Evolutionary conservation across 2,888 invertebrate genomes (phyloP), one percentile per base, ranked within the genome.

Genomic region (Phengaris arion): DNA sequence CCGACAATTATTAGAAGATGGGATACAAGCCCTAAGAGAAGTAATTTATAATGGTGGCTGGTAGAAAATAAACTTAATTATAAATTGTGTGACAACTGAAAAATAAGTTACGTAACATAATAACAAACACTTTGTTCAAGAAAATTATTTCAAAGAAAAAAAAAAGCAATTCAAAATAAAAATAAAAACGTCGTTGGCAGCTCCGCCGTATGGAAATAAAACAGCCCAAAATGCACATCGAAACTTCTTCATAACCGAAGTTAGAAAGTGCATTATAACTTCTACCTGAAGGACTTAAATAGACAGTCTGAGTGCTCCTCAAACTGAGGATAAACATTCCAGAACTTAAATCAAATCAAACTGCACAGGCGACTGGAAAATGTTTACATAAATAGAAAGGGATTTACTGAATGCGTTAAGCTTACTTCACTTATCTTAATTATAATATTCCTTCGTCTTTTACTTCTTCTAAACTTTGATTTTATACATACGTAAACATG

Each of bases 181-280:
- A 64, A 12, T 35, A 45, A 64, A 12, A 9, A 9, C 35, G 64
- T 35, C 35, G 35, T 6, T 9, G 64, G 12, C 35, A 45, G 9
- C 52, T 12, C 10, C 9, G 22, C 59, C 12, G 64, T 15, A 64
- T 45, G 64, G 35, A 64, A 84, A 75, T 75, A 75, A 75, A 75
- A 75, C 75, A 57, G 48, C 75, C 70, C 75, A 70, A 70, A 75
- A 75, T 75, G 78, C 78, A 78, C 77, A 76, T 75, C 75, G 76
- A 80, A 83, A 82, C 80, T 82, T 81, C 78, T 79, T 81, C 81
- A 82, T 82, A 81, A 79, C 79, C 76, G 78, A 84, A 83, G 82
- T 83, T 82, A 81, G 79, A 82, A 83, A 84, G 82, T 84, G 84
- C 84, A 84, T 84, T 84, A 82, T 83, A 82, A 83, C 81, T 83